Evolutionary conservation across 2,113 vertebrate genomes (phyloP).

Genomic region (Cariama cristata): DNA sequence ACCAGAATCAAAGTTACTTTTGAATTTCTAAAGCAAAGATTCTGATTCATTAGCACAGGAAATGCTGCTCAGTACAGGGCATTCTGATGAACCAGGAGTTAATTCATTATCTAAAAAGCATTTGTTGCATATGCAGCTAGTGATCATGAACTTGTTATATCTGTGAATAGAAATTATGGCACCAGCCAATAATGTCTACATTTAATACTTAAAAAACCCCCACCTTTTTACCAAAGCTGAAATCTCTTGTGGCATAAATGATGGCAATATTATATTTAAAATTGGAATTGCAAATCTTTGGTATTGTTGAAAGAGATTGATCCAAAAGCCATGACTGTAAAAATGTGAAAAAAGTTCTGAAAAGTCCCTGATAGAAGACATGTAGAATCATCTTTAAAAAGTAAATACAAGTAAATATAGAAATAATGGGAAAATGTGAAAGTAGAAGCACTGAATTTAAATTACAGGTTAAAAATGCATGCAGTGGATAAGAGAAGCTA

Average conservation of each 20-base stretch:
- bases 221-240: neutral
- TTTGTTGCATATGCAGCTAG: neutral
- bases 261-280: neutral
- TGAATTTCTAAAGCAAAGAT: neutral
- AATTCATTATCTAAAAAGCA: neutral
- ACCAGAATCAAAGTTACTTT: neutral
- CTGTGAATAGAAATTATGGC: neutral
- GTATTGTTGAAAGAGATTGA: neutral
- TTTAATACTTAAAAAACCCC: neutral
- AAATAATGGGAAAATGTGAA: neutral
- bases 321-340: neutral
- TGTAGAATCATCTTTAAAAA: neutral
- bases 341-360: neutral
- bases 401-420: neutral
- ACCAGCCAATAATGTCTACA: neutral
- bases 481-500: neutral
- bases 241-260: neutral
- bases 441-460: slow-evolving; percentile 11
- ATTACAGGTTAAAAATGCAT: slow-evolving; percentile 15
- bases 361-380: neutral
- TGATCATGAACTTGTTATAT: neutral
- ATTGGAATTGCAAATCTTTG: neutral
- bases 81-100: neutral
- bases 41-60: neutral
- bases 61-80: neutral